These are phyloP conservation scores for Hydrochoerus hydrochaeris DNA, from an alignment of 2,113 vertebrate genomes.

Conservation along the genomic window DNA sequence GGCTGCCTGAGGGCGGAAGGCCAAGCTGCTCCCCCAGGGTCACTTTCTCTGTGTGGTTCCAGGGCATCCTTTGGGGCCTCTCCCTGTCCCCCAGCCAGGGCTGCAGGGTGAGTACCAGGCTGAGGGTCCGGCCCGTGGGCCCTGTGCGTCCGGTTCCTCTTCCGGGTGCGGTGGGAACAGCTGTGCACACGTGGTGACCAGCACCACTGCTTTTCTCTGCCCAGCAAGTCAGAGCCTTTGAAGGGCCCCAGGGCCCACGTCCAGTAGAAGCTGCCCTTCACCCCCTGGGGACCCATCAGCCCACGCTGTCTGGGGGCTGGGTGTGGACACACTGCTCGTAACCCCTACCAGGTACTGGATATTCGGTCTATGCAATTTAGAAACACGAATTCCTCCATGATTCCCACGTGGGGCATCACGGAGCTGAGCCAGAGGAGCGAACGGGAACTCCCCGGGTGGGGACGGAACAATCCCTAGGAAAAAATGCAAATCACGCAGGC, in stretches of 20 bases:
- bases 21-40: background rate
- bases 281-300: background rate
- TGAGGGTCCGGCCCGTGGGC: rapidly evolving
- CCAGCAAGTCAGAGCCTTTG: background rate
- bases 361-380: background rate
- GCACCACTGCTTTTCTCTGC: background rate
- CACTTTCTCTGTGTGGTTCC: background rate
- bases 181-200: too few species aligned
- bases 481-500: conserved; percentile 43
- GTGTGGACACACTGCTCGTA: background rate
- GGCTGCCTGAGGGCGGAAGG: background rate
- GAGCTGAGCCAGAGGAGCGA: conserved; percentile 5
- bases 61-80: background rate
- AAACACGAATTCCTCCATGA: background rate
- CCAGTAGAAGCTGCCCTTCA: conserved; percentile 19
- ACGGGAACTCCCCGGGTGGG: conserved; percentile 56
- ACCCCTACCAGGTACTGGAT: background rate
- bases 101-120: background rate
- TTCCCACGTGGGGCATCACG: background rate
- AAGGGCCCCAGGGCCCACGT: background rate
- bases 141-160: background rate
- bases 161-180: background rate
- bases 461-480: conserved; percentile 27
- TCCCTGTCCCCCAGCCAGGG: background rate
- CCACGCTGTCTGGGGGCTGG: background rate